phyloP scores from a whole-genome alignment of 2,113 vertebrate genomes.

The Sisor rabdophorus region DNA sequence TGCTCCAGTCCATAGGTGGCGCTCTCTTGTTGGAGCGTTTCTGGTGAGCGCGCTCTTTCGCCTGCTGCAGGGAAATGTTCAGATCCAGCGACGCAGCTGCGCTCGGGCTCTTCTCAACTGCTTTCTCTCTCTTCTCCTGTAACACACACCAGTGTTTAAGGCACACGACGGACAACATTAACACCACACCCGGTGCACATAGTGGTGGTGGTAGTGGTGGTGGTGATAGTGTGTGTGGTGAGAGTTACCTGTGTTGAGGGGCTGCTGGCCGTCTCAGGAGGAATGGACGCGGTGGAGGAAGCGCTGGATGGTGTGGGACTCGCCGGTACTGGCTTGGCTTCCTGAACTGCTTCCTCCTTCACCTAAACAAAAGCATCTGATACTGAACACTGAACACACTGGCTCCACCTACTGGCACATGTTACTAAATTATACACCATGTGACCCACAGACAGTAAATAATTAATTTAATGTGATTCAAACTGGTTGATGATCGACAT shows the following conservation, averaged over 20 bases:
- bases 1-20: conserved; percentile 98
- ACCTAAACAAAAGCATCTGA: conserved; percentile 50
- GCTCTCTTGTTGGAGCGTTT: conserved; percentile 91
- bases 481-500: too few species aligned
- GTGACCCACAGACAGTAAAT: too few species aligned
- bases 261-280: conserved; percentile 52
- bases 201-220: background rate
- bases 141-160: background rate
- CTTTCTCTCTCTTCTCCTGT: conserved; percentile 23
- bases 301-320: conserved; percentile 69
- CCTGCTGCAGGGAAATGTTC: conserved; percentile 83
- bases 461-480: too few species aligned
- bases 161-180: background rate
- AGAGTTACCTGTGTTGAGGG: conserved; percentile 61
- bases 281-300: conserved; percentile 66
- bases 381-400: background rate
- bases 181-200: background rate
- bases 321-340: conserved; percentile 53
- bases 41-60: conserved; percentile 89
- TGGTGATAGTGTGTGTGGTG: conserved; percentile 43
- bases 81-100: conserved; percentile 61
- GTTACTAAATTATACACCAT: too few species aligned
- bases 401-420: background rate
- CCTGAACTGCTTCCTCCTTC: conserved; percentile 55
- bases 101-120: conserved; percentile 2